Base-by-base conservation (phyloP, 2,888 invertebrate species). In the Neoaliturus tenellus region DNA sequence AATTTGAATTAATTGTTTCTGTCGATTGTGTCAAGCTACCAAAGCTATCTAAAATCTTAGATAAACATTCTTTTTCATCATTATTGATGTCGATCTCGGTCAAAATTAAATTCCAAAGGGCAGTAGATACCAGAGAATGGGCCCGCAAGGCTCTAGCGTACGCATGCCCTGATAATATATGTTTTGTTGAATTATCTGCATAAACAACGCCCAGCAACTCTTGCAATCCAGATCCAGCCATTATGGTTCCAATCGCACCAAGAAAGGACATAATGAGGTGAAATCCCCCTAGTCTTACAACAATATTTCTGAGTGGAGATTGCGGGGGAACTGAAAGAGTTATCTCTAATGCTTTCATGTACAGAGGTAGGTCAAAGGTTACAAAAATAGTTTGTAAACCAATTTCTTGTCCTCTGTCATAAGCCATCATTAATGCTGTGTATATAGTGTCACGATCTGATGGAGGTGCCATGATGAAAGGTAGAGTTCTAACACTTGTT, bases 201-300 rank as follows among this genome's bases (percentile, higher is more conserved):
- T 89, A 90, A 81, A 89, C 88, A 10, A 48, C 71, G 33, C 75
- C 71, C 17, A 88, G 85, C 14, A 86, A 83, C 85, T 90, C 89
- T 86, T 89, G 88, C 17, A 90, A 44, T 6, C 90, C 90, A 85
- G 90, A 90, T 84, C 89, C 90, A 17, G 85, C 85, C 90, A 90
- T 90, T 31, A 90, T 86, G 78, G 87, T 85, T 39, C 90, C 90
- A 67, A 90, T 86, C 35, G 88, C 35, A 80, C 89, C 89, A 51
- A 90, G 78, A 86, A 88, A 90, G 0, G 89, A 90, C 90, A 90
- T 89, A 31, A 89, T 33, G 35, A 87, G 58, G 84, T 89, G 89
- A 86, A 89, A 89, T 10, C 88, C 88, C n/a, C 89, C 89, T 69
- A 89, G 86, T 85, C 88, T 86, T 69, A 88, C 86, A 67, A 87